These are phyloP conservation scores for Cottus gobio DNA, from an alignment of 2,113 vertebrate species.

Conservation along the genomic window DNA sequence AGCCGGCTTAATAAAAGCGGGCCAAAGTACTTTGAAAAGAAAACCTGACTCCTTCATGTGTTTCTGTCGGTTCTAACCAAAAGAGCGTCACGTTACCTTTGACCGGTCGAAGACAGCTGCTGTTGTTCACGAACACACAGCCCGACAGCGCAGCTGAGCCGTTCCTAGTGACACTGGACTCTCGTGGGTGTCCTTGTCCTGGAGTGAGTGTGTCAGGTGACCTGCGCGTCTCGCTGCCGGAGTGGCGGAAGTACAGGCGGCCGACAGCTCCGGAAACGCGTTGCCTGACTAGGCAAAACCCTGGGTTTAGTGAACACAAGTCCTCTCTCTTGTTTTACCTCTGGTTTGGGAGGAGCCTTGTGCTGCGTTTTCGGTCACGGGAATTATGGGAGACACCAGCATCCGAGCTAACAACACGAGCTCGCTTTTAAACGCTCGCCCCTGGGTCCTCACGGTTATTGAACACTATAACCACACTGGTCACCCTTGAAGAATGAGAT, in stretches of 20 bases:
- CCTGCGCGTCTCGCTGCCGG: accelerated
- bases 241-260: no score
- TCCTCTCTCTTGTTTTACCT: background rate
- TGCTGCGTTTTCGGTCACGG: background rate
- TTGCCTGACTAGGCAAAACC: accelerated
- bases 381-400: background rate
- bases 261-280: accelerated
- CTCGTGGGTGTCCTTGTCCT: accelerated
- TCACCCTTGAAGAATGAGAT: background rate
- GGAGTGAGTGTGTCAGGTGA: background rate
- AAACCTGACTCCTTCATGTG: background rate
- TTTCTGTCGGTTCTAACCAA: background rate
- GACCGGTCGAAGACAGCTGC: background rate
- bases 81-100: background rate
- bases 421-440: background rate
- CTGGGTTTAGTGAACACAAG: accelerated
- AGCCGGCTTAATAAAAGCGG: background rate
- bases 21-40: background rate
- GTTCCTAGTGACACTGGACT: background rate
- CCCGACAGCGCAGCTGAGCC: no score
- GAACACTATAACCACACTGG: background rate
- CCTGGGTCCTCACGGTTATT: background rate
- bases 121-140: background rate
- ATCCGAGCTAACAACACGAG: background rate
- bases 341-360: constrained; percentile 51